Evolutionary conservation across 1,140 invertebrate species (phyloP).

Genomic region (Scaptodrosophila lebanonensis): DNA sequence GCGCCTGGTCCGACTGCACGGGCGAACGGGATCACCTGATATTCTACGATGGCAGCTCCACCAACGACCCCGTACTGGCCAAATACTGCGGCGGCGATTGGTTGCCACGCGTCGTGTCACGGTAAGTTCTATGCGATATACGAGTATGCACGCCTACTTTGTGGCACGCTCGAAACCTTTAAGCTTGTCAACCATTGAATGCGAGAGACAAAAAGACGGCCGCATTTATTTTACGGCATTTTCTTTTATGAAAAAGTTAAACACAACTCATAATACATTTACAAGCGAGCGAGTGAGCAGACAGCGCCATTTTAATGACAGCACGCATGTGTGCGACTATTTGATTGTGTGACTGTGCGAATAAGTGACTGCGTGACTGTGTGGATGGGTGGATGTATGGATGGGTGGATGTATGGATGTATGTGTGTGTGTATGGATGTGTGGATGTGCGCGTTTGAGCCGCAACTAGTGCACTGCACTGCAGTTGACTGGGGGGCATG

Average conservation of each 20-base stretch:
- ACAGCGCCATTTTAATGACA: conserved; percentile 58
- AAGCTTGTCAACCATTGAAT: conserved; percentile 15
- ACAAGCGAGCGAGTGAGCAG: conserved; percentile 43
- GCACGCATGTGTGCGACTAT: conserved; percentile 34
- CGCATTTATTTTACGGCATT: conserved; percentile 66
- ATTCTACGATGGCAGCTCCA: conserved; percentile 89
- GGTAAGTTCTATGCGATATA: conserved; percentile 57
- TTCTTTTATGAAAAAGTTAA: conserved; percentile 65
- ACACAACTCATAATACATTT: conserved; percentile 69
- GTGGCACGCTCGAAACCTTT: conserved; percentile 1
- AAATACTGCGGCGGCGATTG: conserved; percentile 92
- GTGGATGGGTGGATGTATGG: conserved; percentile 20
- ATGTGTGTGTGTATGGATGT: conserved; percentile 13
- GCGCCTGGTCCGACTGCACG: conserved; percentile 90
- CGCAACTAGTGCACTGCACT: conserved; percentile 51
- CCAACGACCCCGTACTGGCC: conserved; percentile 88
- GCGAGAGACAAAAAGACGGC: conserved; percentile 9
- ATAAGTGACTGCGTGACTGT: background rate
- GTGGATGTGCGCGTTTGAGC: conserved; percentile 41
- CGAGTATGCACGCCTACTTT: background rate
- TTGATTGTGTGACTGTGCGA: conserved; percentile 17
- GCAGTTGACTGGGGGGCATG: conserved; percentile 65
- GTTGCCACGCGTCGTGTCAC: conserved; percentile 84
- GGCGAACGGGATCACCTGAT: conserved; percentile 88
- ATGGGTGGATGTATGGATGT: conserved; percentile 2